Evolutionary conservation across 2,113 vertebrate species (phyloP), one percentile per base, ranked within the genome.

Genomic region (human): DNA sequence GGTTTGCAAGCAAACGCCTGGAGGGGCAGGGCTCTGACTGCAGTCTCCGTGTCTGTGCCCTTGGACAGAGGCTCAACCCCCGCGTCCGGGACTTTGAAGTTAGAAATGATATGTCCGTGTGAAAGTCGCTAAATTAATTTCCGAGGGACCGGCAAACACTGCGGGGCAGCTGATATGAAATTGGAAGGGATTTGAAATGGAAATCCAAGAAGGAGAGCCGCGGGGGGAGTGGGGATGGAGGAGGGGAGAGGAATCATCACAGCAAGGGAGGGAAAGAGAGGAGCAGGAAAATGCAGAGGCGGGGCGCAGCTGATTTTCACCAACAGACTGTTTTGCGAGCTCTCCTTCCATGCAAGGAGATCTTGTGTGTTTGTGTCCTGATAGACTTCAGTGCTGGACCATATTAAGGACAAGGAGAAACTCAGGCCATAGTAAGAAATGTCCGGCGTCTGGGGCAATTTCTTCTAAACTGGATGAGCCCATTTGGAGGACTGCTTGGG

Each of bases 91-190:
- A 17, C 55, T 89, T 66, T 35, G 10, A 87, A 72, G 38, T 50
- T 3, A 8, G 52, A 35, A n/a, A 25, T 12, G 2, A 23, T 9
- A 3, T 50, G 50, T 79, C 81, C 0, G 2, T 43, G 18, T 20
- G 40, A 70, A 72, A 17, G 35, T 3, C 59, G 27, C 25, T 85
- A n/a, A 70, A 61, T 66, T 52, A 55, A 85, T 52, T 45, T 48
- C 82, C 30, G 18, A 72, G 61, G 52, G 64, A 40, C 27, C 1
- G 35, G 13, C 10, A 1, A 43, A 25, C 9, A 20, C 17, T 16
- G 11, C 0, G 0, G 30, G 20, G 59, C 0, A 4, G 75, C 75
- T 16, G 61, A 10, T 48, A 30, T 23, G 4, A 59, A 30, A 40
- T 0, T 14, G 84, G 40, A 12, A 16, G 75, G 64, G 48, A 27